These are phyloP conservation scores for Rapana venosa DNA, from an alignment of 2,888 invertebrate genomes.

Conservation along the genomic window DNA sequence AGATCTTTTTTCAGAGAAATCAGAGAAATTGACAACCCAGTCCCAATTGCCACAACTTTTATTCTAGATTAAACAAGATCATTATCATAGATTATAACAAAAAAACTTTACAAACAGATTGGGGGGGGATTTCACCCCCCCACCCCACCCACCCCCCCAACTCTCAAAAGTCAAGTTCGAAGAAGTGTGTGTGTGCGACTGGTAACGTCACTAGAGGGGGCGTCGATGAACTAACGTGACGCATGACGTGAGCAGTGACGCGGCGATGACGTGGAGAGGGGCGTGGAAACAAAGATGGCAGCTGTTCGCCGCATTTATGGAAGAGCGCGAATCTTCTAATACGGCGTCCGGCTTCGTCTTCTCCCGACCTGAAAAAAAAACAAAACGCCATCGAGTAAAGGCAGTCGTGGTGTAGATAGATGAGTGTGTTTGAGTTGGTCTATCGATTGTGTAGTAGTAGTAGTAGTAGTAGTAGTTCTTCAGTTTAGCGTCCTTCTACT, in stretches of 20 bases:
- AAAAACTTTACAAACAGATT: neutral
- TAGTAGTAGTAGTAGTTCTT: neutral
- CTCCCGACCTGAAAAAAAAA: neutral
- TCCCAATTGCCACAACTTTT: no score
- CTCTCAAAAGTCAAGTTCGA: no score
- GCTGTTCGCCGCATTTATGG: neutral
- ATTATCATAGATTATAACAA: no score
- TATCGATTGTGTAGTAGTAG: neutral
- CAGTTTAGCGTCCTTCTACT: neutral
- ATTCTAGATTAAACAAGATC: no score
- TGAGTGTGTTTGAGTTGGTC: neutral
- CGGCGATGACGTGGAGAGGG: neutral
- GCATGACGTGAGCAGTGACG: neutral
- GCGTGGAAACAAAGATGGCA: neutral
- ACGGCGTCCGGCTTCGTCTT: neutral
- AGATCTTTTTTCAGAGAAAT: no score
- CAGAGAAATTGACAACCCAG: no score
- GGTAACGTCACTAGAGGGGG: no score
- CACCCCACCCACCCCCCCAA: neutral
- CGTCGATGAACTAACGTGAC: neutral
- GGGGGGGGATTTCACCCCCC: neutral
- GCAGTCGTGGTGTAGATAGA: neutral
- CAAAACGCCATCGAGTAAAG: neutral
- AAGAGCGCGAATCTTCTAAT: neutral
- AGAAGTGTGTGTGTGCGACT: no score